Evolutionary conservation across 2,888 invertebrate species (phyloP).

Genomic region (Himalopsyche kuldschensis): DNA sequence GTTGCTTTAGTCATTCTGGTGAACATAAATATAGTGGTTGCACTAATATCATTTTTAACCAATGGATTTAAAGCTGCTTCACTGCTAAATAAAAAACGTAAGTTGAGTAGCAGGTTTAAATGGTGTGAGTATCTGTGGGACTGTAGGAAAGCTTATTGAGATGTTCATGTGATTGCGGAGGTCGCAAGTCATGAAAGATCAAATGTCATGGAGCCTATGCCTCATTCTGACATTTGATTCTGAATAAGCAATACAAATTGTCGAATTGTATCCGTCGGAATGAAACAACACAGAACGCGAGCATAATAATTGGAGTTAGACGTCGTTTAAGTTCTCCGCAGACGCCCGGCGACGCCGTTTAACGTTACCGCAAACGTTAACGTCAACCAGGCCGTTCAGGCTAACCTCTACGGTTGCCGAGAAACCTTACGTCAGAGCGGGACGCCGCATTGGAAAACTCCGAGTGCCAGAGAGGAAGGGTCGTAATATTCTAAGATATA

Average conservation of each 20-base stretch:
- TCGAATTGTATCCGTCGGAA: neutral
- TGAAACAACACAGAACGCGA: neutral
- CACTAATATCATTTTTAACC: too few species aligned
- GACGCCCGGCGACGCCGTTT: constrained; percentile 33
- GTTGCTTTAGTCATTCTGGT: too few species aligned
- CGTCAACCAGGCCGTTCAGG: constrained; percentile 33
- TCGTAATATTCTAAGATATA: constrained; percentile 27
- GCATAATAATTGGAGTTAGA: constrained; percentile 17
- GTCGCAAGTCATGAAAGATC: too few species aligned
- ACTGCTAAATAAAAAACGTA: too few species aligned
- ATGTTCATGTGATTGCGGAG: too few species aligned
- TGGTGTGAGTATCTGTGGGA: too few species aligned
- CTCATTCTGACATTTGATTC: neutral
- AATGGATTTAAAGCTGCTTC: too few species aligned
- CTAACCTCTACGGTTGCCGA: constrained; percentile 35
- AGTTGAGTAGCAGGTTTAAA: too few species aligned
- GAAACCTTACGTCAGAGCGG: constrained; percentile 28
- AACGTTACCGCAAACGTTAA: constrained; percentile 36
- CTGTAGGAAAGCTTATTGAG: too few species aligned
- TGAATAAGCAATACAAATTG: neutral
- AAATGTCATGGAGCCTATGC: too few species aligned
- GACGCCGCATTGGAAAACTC: neutral
- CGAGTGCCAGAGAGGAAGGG: constrained; percentile 12
- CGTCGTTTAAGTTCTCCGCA: constrained; percentile 28
- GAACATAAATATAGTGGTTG: too few species aligned